phyloP scores from a whole-genome alignment of 2,888 invertebrate species.

The Tolmerus cingulatus region DNA sequence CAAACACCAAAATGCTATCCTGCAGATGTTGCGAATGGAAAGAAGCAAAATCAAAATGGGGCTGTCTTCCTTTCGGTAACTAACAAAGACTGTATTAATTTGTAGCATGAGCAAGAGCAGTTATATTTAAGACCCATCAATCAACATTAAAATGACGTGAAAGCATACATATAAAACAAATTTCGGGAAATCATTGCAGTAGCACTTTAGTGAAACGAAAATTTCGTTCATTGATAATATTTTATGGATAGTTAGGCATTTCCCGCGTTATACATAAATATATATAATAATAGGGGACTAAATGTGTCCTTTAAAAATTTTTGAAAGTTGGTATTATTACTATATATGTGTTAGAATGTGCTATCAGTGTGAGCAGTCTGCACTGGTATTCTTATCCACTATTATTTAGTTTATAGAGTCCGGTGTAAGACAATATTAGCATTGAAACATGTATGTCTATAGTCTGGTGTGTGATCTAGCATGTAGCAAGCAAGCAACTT shows the following conservation, averaged over 20 bases:
- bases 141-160: constrained; percentile 3
- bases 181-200: not conserved
- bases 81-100: constrained; percentile 3
- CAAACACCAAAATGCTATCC: not conserved
- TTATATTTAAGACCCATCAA: constrained; percentile 1
- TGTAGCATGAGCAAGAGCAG: not conserved
- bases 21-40: constrained; percentile 22
- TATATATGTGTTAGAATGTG: too few species aligned
- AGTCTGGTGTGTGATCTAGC: too few species aligned
- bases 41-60: not conserved
- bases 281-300: too few species aligned
- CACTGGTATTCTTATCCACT: too few species aligned
- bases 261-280: too few species aligned
- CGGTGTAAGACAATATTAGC: too few species aligned
- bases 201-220: not conserved
- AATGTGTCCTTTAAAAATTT: too few species aligned
- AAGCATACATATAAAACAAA: not conserved
- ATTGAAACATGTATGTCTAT: too few species aligned
- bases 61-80: not conserved
- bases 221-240: not conserved
- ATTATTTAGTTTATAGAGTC: too few species aligned
- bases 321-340: too few species aligned
- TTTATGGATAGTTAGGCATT: not conserved
- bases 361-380: too few species aligned
- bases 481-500: too few species aligned